Evolutionary conservation across 2,113 vertebrate species (phyloP).

Genomic region (Lophotis ruficrista): DNA sequence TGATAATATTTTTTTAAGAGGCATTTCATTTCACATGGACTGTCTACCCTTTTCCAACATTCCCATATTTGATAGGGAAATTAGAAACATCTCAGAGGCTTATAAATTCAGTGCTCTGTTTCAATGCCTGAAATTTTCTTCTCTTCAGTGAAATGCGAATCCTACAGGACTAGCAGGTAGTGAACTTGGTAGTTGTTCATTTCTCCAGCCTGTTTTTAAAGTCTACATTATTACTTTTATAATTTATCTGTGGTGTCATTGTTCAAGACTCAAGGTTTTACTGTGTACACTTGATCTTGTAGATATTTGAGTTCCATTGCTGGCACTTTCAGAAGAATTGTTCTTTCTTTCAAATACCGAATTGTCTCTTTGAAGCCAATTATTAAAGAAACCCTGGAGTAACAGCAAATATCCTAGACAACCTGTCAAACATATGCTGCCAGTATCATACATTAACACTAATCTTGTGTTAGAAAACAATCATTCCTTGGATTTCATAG

Average conservation of each 20-base stretch:
- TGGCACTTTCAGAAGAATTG: neutral
- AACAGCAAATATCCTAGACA: neutral
- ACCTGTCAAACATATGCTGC: neutral
- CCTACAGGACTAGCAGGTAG: neutral
- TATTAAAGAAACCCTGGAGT: slow-evolving; percentile 8
- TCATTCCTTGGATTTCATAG: neutral
- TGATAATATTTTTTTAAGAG: neutral
- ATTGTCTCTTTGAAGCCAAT: neutral
- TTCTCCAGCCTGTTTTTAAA: neutral
- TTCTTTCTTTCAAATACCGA: neutral
- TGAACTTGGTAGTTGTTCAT: neutral
- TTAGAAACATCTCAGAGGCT: neutral
- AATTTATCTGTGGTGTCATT: neutral
- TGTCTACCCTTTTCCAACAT: neutral
- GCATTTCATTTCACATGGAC: neutral
- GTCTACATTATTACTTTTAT: neutral
- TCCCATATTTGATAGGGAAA: neutral
- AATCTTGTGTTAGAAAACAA: neutral
- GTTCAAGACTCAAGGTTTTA: neutral
- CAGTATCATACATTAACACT: neutral
- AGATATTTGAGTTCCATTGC: neutral
- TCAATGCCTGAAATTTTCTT: neutral
- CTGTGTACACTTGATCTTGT: neutral
- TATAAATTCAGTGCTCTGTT: neutral
- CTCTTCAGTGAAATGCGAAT: slow-evolving; percentile 17